phyloP scores from a whole-genome alignment of 92 coral and sea anemone species.

The Parazoanthus swiftii region DNA sequence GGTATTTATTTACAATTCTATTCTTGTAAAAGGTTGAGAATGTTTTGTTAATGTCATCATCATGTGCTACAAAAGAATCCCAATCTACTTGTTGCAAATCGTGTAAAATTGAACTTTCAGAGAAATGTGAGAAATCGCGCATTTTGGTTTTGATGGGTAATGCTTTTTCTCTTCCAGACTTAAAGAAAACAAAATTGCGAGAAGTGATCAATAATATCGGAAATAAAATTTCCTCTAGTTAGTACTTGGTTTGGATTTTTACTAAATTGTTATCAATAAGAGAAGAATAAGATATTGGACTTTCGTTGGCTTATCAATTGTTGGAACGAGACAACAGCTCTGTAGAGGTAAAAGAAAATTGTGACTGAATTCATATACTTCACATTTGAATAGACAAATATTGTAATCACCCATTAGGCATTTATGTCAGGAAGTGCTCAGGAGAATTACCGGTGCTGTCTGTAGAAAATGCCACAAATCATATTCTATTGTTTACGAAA shows the following conservation, averaged over 20 bases:
- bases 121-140: slow-evolving; percentile 52
- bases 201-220: not conserved
- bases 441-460: slow-evolving; percentile 23
- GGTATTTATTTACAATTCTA: slow-evolving; percentile 45
- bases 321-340: slow-evolving; percentile 30
- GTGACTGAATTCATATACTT: slow-evolving; percentile 12
- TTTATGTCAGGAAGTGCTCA: not conserved
- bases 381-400: slow-evolving; percentile 8
- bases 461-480: slow-evolving; percentile 33
- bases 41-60: slow-evolving; percentile 37
- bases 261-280: slow-evolving; percentile 40
- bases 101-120: slow-evolving; percentile 40
- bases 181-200: slow-evolving; percentile 11
- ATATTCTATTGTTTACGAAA: slow-evolving; percentile 31
- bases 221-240: slow-evolving; percentile 1
- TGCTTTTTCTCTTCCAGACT: slow-evolving; percentile 41
- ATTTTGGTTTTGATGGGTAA: slow-evolving; percentile 14
- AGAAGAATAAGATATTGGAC: not conserved
- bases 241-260: slow-evolving; percentile 23
- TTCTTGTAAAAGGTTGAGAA: slow-evolving; percentile 50
- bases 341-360: slow-evolving; percentile 22
- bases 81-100: slow-evolving; percentile 52
- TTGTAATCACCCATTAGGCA: slow-evolving; percentile 23
- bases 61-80: slow-evolving; percentile 38
- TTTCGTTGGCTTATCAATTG: not conserved